Evolutionary conservation across 2,113 vertebrate genomes (phyloP), one percentile per base, ranked within the genome.

Genomic region (Atractosteus spatula): DNA sequence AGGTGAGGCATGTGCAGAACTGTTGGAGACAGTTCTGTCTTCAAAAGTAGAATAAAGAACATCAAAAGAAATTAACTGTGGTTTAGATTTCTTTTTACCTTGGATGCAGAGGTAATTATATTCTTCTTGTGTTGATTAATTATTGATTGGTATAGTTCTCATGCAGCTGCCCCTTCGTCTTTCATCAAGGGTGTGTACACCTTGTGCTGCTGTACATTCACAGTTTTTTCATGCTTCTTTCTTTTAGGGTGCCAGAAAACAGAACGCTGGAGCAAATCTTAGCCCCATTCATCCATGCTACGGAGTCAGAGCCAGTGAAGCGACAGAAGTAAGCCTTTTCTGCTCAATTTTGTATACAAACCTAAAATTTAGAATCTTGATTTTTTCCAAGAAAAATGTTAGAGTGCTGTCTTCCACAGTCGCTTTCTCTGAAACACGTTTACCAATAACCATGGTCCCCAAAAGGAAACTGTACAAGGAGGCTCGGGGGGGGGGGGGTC

Each of bases 301-400:
- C 90, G 74, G 92, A 95, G 59, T 96, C 95, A 2, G 94, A 98
- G 86, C 95, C 95, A 74, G 89, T 94, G 41, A 87, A 88, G 76
- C 92, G 91, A 71, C 96, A 98, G 76, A 98, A 94, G 97, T 95
- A 88, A 62, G 71, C 13, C 13, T 42, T 29, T 29, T 29, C 29
- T 29, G 29, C 29, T 29, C 29, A 1, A 29, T 29, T 29, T 29
- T 29, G 29, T 29, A 29, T 29, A 29, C 29, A 29, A 1, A 29
- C 17, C 17, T 29, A 29, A 29, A 29, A 29, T 29, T 29, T 29
- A 1, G 17, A 29, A 29, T 29, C n/a, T n/a, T n/a, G n/a, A n/a
- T n/a, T n/a, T n/a, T n/a, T n/a, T 29, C 29, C 29, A 29, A 29
- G 29, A 29, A 29, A 29, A 29, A 29, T 29, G 29, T 29, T 29